These are phyloP conservation scores for Entomyzon cyanotis DNA, from an alignment of 2,113 vertebrate species.

Conservation along the genomic window DNA sequence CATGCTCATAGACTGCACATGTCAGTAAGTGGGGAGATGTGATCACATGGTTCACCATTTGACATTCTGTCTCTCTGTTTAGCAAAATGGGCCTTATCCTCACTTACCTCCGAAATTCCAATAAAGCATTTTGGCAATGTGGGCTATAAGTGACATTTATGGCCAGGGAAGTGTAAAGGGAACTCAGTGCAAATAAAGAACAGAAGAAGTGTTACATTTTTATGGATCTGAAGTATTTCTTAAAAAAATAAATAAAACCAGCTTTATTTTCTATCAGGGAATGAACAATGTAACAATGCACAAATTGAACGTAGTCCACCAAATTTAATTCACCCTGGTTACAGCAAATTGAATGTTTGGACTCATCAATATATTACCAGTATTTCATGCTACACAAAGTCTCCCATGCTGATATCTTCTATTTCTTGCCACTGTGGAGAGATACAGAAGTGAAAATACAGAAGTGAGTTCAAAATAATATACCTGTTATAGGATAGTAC, in stretches of 20 bases:
- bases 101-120: neutral
- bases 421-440: neutral
- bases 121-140: neutral
- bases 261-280: neutral
- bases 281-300: neutral
- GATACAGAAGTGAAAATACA: neutral
- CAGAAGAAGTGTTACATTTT: neutral
- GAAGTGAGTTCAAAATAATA: neutral
- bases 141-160: neutral
- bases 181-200: slow-evolving; percentile 23
- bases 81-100: neutral
- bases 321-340: slow-evolving; percentile 4
- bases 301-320: neutral
- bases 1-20: neutral
- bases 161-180: neutral
- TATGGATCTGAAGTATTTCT: slow-evolving; percentile 14
- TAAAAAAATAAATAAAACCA: slow-evolving; percentile 27
- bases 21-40: neutral
- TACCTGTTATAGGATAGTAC: neutral
- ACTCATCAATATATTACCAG: neutral
- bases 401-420: neutral
- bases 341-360: slow-evolving; percentile 8
- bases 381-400: slow-evolving; percentile 2
- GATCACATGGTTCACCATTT: neutral
- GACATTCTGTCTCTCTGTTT: neutral